Conservation (phyloP, 1,140 invertebrate species). For the Harlomillsia oculata region DNA sequence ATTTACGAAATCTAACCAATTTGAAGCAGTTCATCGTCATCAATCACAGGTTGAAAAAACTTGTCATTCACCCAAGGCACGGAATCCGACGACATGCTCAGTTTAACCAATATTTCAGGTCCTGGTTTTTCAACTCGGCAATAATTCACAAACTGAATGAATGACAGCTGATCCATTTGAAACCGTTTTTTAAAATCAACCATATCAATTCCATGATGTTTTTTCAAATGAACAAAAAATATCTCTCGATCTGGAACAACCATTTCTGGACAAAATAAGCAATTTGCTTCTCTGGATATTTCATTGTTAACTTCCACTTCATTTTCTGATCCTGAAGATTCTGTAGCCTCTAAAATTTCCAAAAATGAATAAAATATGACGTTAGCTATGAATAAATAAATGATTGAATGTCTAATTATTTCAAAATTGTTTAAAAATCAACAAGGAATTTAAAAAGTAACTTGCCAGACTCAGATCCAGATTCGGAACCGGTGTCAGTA, state of each 20-base stretch:
- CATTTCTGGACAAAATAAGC: slow-evolving; percentile 49
- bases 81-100: slow-evolving; percentile 46
- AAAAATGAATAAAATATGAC: too few relatives aligned
- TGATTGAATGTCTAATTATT: too few relatives aligned
- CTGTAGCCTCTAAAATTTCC: too few relatives aligned
- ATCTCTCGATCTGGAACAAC: slow-evolving; percentile 38
- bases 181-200: slow-evolving; percentile 54
- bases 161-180: slow-evolving; percentile 71
- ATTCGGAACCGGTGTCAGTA: too few relatives aligned
- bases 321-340: too few relatives aligned
- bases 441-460: too few relatives aligned
- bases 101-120: slow-evolving; percentile 41
- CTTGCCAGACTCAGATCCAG: too few relatives aligned
- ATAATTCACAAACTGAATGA: slow-evolving; percentile 80
- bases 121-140: slow-evolving; percentile 5
- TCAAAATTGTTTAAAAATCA: too few relatives aligned
- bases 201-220: slow-evolving; percentile 60
- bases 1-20: slow-evolving; percentile 51
- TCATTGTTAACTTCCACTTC: too few relatives aligned
- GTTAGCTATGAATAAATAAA: too few relatives aligned
- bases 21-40: slow-evolving; percentile 74
- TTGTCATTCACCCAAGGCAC: slow-evolving; percentile 52
- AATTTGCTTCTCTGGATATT: slow-evolving; percentile 38
- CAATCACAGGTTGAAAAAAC: slow-evolving; percentile 51
- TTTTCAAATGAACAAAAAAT: slow-evolving; percentile 45